phyloP scores from a whole-genome alignment of 2,113 vertebrate species.

The Tetrax tetrax region DNA sequence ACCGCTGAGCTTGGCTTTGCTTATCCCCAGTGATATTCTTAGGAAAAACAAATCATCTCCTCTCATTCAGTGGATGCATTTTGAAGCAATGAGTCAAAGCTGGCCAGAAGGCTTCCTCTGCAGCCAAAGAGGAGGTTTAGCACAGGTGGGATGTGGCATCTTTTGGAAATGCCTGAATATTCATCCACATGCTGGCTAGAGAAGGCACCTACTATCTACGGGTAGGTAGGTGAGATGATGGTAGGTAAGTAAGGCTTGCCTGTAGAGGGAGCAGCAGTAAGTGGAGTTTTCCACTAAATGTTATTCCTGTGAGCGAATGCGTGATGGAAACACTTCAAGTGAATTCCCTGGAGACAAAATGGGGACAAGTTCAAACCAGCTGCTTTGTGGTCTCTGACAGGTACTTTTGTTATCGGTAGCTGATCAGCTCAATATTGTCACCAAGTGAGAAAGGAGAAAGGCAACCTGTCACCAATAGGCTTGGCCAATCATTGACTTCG shows the following conservation, averaged over 20 bases:
- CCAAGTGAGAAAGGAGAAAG: background rate
- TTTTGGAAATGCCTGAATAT: background rate
- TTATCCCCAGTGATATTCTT: background rate
- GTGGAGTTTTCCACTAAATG: fast-evolving
- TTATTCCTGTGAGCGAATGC: background rate
- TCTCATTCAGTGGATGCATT: background rate
- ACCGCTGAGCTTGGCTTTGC: background rate
- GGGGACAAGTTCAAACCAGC: background rate
- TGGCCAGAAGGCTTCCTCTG: background rate
- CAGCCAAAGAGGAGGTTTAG: background rate
- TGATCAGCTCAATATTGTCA: background rate
- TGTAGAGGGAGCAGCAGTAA: background rate
- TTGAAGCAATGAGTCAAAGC: background rate
- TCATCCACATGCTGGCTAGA: background rate
- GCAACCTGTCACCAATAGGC: fast-evolving
- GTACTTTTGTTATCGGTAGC: background rate
- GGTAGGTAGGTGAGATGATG: background rate
- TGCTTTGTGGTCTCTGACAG: background rate
- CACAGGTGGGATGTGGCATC: background rate
- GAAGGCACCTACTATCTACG: background rate
- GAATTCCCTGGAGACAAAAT: background rate
- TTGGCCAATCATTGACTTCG: background rate
- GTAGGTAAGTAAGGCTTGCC: background rate
- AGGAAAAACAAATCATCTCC: background rate
- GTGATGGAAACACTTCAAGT: background rate